Conservation (phyloP, 2,888 invertebrate genomes). For the Tupiocoris notatus region DNA sequence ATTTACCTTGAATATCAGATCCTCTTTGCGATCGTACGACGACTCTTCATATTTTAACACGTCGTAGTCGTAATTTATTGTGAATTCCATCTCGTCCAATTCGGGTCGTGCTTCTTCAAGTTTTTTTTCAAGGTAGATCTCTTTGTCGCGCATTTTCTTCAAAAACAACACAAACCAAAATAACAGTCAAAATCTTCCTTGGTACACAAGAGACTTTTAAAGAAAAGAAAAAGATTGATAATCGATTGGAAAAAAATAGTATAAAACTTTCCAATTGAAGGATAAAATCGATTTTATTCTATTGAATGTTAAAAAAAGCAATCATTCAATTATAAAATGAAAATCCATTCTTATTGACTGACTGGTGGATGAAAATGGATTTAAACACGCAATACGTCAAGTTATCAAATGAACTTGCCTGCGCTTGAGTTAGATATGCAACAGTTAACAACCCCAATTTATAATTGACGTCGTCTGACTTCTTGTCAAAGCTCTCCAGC, state of each 20-base stretch:
- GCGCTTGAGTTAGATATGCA: slow-evolving; percentile 7
- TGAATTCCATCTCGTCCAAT: slow-evolving; percentile 27
- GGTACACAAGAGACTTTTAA: too few relatives aligned
- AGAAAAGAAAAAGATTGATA: too few relatives aligned
- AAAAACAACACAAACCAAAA: not conserved
- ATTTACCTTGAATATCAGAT: slow-evolving; percentile 22
- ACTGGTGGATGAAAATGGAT: too few relatives aligned
- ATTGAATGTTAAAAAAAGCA: too few relatives aligned
- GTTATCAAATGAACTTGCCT: slow-evolving; percentile 12
- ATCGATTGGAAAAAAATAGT: too few relatives aligned
- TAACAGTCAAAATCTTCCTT: too few relatives aligned
- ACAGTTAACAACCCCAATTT: slow-evolving; percentile 13
- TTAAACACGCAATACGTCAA: too few relatives aligned
- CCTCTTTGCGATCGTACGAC: slow-evolving; percentile 11
- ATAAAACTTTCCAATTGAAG: too few relatives aligned
- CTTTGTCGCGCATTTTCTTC: slow-evolving; percentile 20
- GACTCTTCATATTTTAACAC: slow-evolving; percentile 3
- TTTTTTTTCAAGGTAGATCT: slow-evolving; percentile 21
- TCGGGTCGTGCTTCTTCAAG: slow-evolving; percentile 33
- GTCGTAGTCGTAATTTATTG: slow-evolving; percentile 9
- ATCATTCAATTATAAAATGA: too few relatives aligned
- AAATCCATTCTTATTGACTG: too few relatives aligned
- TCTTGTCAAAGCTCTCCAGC: slow-evolving; percentile 15
- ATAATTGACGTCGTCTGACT: slow-evolving; percentile 17
- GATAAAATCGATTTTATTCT: too few relatives aligned